phyloP scores from a whole-genome alignment of 2,113 vertebrate species.

The Bos javanicus region DNA sequence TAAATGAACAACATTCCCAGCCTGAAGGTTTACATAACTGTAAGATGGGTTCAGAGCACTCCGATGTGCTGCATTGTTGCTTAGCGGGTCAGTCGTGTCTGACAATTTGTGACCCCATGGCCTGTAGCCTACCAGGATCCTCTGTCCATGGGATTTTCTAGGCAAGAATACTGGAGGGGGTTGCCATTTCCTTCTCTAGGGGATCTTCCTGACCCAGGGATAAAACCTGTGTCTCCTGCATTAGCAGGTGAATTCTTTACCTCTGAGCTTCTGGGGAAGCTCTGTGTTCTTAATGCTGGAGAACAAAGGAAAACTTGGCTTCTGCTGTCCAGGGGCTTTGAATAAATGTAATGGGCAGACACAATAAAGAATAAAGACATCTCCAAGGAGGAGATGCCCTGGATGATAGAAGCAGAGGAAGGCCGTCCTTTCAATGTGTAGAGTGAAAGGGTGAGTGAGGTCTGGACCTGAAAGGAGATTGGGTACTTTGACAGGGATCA shows the following conservation, averaged over 20 bases:
- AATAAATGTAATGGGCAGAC: not conserved
- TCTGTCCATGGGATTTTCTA: not conserved
- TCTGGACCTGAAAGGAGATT: not conserved
- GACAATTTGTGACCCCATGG: not conserved
- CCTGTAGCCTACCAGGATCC: not conserved
- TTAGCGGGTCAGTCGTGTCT: not conserved
- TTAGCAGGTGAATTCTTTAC: not conserved
- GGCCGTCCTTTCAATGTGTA: not conserved
- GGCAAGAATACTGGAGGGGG: not conserved
- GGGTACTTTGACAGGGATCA: not conserved
- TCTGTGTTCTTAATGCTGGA: not conserved
- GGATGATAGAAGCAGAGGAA: fast-evolving
- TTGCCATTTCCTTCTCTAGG: not conserved
- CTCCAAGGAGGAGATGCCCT: not conserved
- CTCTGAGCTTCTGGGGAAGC: not conserved
- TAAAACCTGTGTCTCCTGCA: not conserved
- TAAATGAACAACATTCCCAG: not conserved
- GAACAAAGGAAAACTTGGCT: not conserved
- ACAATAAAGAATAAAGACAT: not conserved
- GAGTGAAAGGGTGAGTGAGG: not conserved
- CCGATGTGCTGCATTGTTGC: not conserved
- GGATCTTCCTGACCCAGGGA: not conserved
- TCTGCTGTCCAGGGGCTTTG: not conserved
- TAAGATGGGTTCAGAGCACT: not conserved
- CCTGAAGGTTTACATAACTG: not conserved